Conservation (phyloP, 37 sponge, comb jelly and placozoan genomes). For the Halisarca cf. caerulea region DNA sequence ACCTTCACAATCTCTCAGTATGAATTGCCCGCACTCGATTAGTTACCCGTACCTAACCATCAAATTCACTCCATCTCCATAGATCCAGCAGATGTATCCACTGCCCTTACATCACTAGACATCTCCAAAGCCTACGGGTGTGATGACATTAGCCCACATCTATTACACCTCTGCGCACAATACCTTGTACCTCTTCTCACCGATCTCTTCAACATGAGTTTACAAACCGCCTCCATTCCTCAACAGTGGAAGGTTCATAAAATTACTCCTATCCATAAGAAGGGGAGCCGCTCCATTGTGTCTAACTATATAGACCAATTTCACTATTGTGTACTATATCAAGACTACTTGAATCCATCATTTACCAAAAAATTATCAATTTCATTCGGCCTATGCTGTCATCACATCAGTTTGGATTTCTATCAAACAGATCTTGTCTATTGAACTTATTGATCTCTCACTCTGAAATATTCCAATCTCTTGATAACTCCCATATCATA, state of each 20-base stretch:
- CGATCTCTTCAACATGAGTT: not conserved
- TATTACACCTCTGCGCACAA: not conserved
- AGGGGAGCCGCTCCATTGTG: too few species aligned
- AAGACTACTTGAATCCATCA: too few species aligned
- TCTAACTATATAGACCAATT: too few species aligned
- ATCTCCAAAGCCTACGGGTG: not conserved
- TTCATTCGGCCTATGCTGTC: slow-evolving; percentile 2
- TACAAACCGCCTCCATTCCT: not conserved
- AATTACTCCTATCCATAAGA: too few species aligned
- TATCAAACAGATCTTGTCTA: not conserved
- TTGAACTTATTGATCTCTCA: not conserved
- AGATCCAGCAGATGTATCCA: not conserved
- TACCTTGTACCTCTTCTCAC: not conserved
- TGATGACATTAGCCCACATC: not conserved
- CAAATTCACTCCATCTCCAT: too few species aligned
- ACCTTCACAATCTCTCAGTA: too few species aligned
- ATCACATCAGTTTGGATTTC: slow-evolving; percentile 25
- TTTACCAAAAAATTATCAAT: slow-evolving; percentile 27
- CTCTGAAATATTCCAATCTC: not conserved
- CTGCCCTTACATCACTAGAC: not conserved
- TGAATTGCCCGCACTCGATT: too few species aligned
- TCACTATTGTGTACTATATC: slow-evolving; percentile 39
- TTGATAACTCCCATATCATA: too few species aligned
- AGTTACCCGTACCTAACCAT: too few species aligned
- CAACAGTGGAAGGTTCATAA: too few species aligned